Evolutionary conservation across 1,140 invertebrate genomes (phyloP).

Genomic region (Drosophila orena): DNA sequence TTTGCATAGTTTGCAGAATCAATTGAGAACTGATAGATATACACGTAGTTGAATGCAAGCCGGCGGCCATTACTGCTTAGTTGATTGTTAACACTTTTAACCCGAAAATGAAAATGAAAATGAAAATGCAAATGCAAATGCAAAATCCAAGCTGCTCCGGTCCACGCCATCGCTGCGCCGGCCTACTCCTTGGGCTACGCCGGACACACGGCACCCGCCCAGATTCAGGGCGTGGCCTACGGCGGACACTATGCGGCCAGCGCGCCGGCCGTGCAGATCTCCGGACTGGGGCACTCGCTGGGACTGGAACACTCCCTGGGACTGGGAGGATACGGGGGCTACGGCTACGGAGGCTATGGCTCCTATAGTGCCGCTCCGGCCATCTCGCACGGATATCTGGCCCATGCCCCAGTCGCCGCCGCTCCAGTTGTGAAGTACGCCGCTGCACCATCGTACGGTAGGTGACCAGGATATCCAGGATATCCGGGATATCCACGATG

Average conservation of each 20-base stretch:
- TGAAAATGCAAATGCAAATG: conserved; percentile 7
- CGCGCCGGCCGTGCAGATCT: conserved; percentile 68
- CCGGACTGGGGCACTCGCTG: conserved; percentile 34
- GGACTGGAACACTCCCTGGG: conserved; percentile 21
- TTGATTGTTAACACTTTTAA: conserved; percentile 55
- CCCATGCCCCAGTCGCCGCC: conserved; percentile 56
- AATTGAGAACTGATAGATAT: not conserved
- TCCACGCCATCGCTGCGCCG: conserved; percentile 50
- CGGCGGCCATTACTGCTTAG: conserved; percentile 43
- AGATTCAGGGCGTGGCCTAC: conserved; percentile 57
- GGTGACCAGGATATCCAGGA: conserved; percentile 30
- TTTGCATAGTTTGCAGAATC: not conserved
- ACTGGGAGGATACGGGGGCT: conserved; percentile 34
- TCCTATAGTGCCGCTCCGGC: conserved; percentile 51
- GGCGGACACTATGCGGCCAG: conserved; percentile 65
- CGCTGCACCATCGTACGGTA: conserved; percentile 80
- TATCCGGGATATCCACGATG: no score
- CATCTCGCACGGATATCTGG: conserved; percentile 67
- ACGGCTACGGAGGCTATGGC: conserved; percentile 53
- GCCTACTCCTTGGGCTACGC: conserved; percentile 54
- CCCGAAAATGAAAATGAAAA: conserved; percentile 17
- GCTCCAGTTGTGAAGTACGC: conserved; percentile 72
- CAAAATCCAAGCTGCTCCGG: conserved; percentile 55
- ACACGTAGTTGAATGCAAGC: not conserved
- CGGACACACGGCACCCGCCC: conserved; percentile 65